Conservation (phyloP, 2,113 vertebrate species). For the Cyprinodon variegatus region DNA sequence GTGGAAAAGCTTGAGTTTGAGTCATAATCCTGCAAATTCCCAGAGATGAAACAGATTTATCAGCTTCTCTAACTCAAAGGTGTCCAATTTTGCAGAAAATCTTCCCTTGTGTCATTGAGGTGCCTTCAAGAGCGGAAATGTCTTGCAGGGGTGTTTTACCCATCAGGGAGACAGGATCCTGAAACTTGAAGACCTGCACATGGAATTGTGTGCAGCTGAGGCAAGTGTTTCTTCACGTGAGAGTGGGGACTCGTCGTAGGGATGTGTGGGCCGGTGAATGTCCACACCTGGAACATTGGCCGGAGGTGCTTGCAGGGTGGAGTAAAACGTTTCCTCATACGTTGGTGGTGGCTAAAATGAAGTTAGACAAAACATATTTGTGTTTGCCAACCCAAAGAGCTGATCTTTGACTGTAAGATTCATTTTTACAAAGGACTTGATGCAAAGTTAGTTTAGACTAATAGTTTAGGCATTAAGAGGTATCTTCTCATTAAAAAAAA, state of each 20-base stretch:
- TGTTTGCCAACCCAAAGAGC: not conserved
- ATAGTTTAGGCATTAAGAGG: no score
- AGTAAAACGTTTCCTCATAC: constrained; percentile 73
- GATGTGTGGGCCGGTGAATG: constrained; percentile 18
- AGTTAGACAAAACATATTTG: not conserved
- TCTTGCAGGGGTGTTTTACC: not conserved
- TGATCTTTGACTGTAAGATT: no score
- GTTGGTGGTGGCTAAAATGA: constrained; percentile 72
- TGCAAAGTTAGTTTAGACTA: not conserved
- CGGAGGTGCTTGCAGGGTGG: constrained; percentile 36
- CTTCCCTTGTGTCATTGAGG: not conserved
- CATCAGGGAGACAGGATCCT: constrained; percentile 4
- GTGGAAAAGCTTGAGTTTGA: constrained; percentile 8
- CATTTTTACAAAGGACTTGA: not conserved
- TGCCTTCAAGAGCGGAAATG: not conserved
- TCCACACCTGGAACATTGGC: constrained; percentile 25
- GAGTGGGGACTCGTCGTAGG: constrained; percentile 20
- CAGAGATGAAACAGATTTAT: constrained; percentile 2
- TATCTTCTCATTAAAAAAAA: no score
- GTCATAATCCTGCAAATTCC: constrained; percentile 16
- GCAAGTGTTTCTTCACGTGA: constrained; percentile 12
- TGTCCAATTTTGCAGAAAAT: not conserved
- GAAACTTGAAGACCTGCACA: not conserved
- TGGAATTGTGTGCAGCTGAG: constrained; percentile 1
- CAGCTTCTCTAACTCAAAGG: constrained; percentile 23